These are phyloP conservation scores for Caenorhabditis uteleia DNA, from an alignment of 2,888 invertebrate genomes.

Conservation along the genomic window DNA sequence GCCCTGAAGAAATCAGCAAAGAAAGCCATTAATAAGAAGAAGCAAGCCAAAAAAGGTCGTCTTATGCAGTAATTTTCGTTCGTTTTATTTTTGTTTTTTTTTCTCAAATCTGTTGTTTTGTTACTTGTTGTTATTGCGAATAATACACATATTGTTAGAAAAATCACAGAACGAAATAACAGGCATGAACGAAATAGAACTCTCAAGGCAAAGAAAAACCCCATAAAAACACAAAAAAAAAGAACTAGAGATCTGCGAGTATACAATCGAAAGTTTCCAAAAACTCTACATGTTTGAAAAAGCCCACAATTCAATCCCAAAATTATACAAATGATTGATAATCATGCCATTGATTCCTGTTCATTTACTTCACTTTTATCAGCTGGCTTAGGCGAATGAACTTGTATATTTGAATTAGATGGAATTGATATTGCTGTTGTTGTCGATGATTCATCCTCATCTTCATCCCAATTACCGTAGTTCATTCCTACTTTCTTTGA, in stretches of 20 bases:
- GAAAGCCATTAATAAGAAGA: conserved; percentile 46
- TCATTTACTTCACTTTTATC: no score
- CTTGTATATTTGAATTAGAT: no score
- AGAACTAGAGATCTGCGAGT: no score
- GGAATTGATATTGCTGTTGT: background rate
- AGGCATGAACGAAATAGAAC: conserved; percentile 11
- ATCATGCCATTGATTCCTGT: no score
- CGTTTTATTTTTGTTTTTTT: conserved; percentile 9
- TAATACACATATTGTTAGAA: conserved; percentile 2
- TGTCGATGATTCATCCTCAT: conserved; percentile 13
- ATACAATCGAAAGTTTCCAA: no score
- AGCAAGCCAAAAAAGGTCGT: conserved; percentile 25
- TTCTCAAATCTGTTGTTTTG: conserved; percentile 3
- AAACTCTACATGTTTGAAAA: no score
- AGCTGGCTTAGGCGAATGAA: no score
- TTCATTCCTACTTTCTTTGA: conserved; percentile 35
- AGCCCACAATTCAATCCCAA: no score
- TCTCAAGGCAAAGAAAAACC: conserved; percentile 15
- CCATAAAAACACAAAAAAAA: no score
- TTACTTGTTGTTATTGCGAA: conserved; percentile 6
- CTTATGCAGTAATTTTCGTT: conserved; percentile 37
- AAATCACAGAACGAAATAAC: conserved; percentile 11
- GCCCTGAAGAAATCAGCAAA: conserved; percentile 47
- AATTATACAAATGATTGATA: no score
- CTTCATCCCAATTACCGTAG: conserved; percentile 46